A percentile compares a stretch with the other conserved stretches of the same genome.
Evolutionary conservation across 2,113 vertebrate genomes (phyloP).

Genomic region (Mionectes macconnelli): DNA sequence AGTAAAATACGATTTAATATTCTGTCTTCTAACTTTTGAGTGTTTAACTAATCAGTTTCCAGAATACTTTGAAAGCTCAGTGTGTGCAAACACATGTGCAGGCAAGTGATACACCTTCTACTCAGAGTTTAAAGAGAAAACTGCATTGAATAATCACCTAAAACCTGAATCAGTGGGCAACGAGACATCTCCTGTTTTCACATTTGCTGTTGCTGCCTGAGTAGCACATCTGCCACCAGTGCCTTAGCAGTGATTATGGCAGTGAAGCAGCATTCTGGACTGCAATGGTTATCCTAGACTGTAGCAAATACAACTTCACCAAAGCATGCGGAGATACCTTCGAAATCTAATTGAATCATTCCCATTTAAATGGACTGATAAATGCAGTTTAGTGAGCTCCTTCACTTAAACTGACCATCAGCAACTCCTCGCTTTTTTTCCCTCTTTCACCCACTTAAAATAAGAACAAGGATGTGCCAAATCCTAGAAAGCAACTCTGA

Average conservation of each 20-base stretch:
- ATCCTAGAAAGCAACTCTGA: background rate
- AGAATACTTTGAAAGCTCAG: background rate
- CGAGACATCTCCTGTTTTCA: background rate
- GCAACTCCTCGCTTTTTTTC: background rate
- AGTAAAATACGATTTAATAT: background rate
- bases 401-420: background rate
- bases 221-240: background rate
- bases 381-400: background rate
- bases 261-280: background rate
- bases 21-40: background rate
- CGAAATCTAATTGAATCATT: background rate
- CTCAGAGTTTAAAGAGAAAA: background rate
- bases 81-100: background rate
- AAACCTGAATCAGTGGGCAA: background rate
- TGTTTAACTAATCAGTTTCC: background rate
- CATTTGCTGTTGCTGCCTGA: background rate
- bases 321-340: background rate
- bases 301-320: background rate
- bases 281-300: background rate
- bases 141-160: background rate
- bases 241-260: fast-evolving
- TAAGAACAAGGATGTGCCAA: background rate
- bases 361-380: background rate
- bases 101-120: background rate
- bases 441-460: background rate